phyloP scores from a whole-genome alignment of 2,888 invertebrate genomes.

The Drosophila subsilvestris region DNA sequence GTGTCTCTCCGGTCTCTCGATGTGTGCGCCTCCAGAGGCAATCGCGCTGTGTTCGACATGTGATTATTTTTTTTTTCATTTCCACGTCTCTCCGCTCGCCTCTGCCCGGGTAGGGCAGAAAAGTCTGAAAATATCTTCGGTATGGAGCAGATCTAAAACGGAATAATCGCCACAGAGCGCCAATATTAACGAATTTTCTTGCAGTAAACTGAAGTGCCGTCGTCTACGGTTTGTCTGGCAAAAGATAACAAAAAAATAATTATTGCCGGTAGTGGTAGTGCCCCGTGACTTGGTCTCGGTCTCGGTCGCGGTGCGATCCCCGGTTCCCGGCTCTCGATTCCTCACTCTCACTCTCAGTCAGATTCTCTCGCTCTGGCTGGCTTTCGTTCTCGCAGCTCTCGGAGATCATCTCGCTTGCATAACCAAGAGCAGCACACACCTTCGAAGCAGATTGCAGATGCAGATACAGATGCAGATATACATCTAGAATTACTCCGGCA shows the following conservation, averaged over 20 bases:
- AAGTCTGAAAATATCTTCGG: slow-evolving; percentile 26
- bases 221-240: slow-evolving; percentile 4
- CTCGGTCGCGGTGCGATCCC: slow-evolving; percentile 3
- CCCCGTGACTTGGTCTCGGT: slow-evolving; percentile 3
- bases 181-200: slow-evolving; percentile 9
- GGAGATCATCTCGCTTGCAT: slow-evolving; percentile 46
- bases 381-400: slow-evolving; percentile 3
- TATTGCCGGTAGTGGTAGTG: slow-evolving; percentile 17
- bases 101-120: background rate
- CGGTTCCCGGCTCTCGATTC: background rate
- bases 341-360: slow-evolving; percentile 1
- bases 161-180: background rate
- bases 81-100: background rate
- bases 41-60: background rate
- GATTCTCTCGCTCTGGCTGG: background rate
- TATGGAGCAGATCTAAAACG: slow-evolving; percentile 8
- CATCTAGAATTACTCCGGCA: slow-evolving; percentile 26
- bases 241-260: slow-evolving; percentile 41
- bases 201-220: background rate
- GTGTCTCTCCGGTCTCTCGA: background rate
- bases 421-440: slow-evolving; percentile 52
- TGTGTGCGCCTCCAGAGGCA: background rate
- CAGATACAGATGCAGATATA: slow-evolving; percentile 23
- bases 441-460: slow-evolving; percentile 16
- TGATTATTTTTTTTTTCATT: slow-evolving; percentile 11